Evolutionary conservation across 2,113 vertebrate species (phyloP).

Genomic region (Tonatia bakeri): DNA sequence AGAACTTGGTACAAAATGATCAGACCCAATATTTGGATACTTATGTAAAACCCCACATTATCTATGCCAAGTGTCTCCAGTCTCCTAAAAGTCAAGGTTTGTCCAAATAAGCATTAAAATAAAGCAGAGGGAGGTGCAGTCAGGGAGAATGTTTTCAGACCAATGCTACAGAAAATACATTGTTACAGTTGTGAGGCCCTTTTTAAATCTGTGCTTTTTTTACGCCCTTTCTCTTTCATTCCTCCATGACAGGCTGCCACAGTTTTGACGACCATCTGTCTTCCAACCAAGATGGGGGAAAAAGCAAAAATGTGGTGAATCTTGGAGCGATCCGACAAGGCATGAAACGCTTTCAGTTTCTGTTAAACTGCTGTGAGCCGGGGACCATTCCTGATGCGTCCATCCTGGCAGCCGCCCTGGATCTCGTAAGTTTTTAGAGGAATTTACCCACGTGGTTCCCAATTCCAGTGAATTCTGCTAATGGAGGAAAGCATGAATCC

Average conservation of each 20-base stretch:
- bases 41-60: neutral
- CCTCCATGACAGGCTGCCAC: conserved; percentile 87
- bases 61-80: neutral
- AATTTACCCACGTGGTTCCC: neutral
- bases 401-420: conserved; percentile 95
- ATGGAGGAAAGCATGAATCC: neutral
- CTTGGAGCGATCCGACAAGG: conserved; percentile 97
- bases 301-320: conserved; percentile 97
- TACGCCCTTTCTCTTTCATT: conserved; percentile 57
- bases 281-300: conserved; percentile 93
- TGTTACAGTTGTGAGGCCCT: conserved; percentile 68
- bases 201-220: conserved; percentile 63
- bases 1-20: neutral
- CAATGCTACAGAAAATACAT: neutral
- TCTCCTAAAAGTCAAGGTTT: neutral
- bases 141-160: neutral
- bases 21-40: neutral
- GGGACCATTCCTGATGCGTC: conserved; percentile 98
- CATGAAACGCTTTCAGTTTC: conserved; percentile 99
- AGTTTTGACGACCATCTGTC: conserved; percentile 94
- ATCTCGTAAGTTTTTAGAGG: conserved; percentile 86
- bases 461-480: neutral
- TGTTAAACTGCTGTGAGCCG: conserved; percentile 98
- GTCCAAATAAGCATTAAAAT: neutral
- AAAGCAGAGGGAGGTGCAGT: neutral